Conservation (phyloP, 2,888 invertebrate species). For the Acleris holmiana region DNA sequence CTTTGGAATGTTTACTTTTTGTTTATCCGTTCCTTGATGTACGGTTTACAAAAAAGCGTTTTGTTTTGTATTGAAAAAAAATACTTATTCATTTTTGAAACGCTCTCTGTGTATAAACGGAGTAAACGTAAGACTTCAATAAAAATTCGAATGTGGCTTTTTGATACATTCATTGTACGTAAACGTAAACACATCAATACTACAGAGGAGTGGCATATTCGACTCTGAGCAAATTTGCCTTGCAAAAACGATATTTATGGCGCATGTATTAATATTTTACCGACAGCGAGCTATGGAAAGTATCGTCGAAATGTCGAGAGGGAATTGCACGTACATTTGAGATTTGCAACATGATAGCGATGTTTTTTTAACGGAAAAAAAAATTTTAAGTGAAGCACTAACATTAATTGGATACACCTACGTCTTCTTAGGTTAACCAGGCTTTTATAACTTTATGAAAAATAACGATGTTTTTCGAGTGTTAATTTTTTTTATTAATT, state of each 20-base stretch:
- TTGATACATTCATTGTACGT: constrained; percentile 25
- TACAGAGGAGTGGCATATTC: constrained; percentile 35
- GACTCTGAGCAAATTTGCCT: constrained; percentile 37
- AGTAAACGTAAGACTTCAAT: background rate
- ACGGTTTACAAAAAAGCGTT: too few species aligned
- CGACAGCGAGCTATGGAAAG: constrained; percentile 50
- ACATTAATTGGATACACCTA: too few species aligned
- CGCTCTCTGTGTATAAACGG: too few species aligned
- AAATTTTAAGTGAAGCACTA: background rate
- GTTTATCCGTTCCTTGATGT: too few species aligned
- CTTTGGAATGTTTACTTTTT: too few species aligned
- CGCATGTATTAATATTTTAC: constrained; percentile 57
- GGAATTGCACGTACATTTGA: constrained; percentile 29
- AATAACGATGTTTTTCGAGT: too few species aligned
- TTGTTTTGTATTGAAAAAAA: too few species aligned
- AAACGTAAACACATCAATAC: constrained; percentile 31
- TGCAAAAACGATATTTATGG: constrained; percentile 49
- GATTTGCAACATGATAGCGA: constrained; percentile 26
- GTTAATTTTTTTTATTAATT: too few species aligned
- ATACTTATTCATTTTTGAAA: too few species aligned
- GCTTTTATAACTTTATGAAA: too few species aligned
- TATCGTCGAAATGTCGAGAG: constrained; percentile 54
- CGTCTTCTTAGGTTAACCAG: too few species aligned
- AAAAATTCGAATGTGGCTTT: constrained; percentile 23
- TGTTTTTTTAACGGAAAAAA: too few species aligned